These are phyloP conservation scores for Metalampra italica DNA, from an alignment of 2,888 invertebrate species.

Conservation along the genomic window DNA sequence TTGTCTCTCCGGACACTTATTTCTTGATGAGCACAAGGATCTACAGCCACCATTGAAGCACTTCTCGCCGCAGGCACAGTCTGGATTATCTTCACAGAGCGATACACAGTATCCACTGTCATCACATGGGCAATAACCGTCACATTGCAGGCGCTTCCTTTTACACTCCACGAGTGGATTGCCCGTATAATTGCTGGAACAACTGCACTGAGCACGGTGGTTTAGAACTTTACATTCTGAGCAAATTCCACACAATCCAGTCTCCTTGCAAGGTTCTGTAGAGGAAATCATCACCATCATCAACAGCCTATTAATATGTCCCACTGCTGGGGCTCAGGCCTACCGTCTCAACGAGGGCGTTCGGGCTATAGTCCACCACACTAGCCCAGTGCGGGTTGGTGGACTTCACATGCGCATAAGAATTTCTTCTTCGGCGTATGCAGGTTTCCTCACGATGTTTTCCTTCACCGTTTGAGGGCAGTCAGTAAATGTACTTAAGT, in stretches of 20 bases:
- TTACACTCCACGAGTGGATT: slow-evolving; percentile 89
- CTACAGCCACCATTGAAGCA: slow-evolving; percentile 87
- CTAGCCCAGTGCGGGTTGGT: too few relatives aligned
- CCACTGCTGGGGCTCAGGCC: too few relatives aligned
- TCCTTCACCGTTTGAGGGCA: too few relatives aligned
- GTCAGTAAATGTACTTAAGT: too few relatives aligned
- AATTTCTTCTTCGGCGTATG: too few relatives aligned
- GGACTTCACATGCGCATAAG: too few relatives aligned
- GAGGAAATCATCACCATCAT: too few relatives aligned
- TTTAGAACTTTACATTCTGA: slow-evolving; percentile 89
- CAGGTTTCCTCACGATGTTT: too few relatives aligned
- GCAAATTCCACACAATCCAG: slow-evolving; percentile 88
- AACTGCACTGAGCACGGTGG: slow-evolving; percentile 92
- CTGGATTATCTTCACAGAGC: slow-evolving; percentile 80
- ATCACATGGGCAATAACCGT: slow-evolving; percentile 88
- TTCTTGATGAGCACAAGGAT: slow-evolving; percentile 82
- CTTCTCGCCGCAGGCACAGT: slow-evolving; percentile 90
- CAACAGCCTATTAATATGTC: too few relatives aligned
- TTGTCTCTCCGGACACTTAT: slow-evolving; percentile 87
- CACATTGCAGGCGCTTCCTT: slow-evolving; percentile 84
- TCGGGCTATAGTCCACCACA: too few relatives aligned
- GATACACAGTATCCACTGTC: slow-evolving; percentile 88
- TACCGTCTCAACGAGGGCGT: too few relatives aligned
- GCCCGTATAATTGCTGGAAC: slow-evolving; percentile 88
- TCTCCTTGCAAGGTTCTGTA: slow-evolving; percentile 87